Evolutionary conservation across 2,113 vertebrate species (phyloP), one percentile per base, ranked within the genome.

Genomic region (Burhinus oedicnemus): DNA sequence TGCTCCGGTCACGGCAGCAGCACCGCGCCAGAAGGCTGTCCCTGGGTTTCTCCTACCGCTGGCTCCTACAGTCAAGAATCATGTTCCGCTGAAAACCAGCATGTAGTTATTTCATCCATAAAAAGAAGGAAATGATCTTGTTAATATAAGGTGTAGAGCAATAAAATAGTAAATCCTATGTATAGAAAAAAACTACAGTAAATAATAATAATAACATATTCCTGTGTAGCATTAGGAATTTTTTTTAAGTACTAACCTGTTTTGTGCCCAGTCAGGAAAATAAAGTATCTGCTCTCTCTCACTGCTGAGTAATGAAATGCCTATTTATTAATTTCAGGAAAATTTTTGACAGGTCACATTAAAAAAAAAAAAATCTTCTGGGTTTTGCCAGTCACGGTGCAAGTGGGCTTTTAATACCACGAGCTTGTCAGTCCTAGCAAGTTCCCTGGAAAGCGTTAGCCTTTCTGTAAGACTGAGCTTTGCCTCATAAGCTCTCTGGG

Each of bases 1-100:
- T 22, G 44, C 64, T 66, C 25, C 3, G 2, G 4, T 11, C 68
- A 5, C 1, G 3, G 40, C 45, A 42, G n/a, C 16, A 21, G 4
- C 44, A 3, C 23, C 2, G 1, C 7, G 2, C 58, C 62, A 15
- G 9, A 6, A 29, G 44, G 19, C 85, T 83, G 51, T 12, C 62
- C n/a, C 47, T 32, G 29, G 1, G 16, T 83, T 54, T 55, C 66
- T 76, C 71, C 68, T 18, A 1, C 21, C 5, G 1, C 36, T 34
- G 38, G 38, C n/a, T 79, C 64, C 82, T 45, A 19, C 18, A 21
- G 34, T 6, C 20, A 72, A 34, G 23, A 52, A 16, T 68, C 10
- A 0, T 2, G 10, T 71, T 69, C 38, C 9, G 27, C 55, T 84
- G 78, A 52, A 84, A 65, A 36, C 3, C 47, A 38, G 19, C n/a